Conservation (phyloP, 2,113 vertebrate species). For the Xyrauchen texanus region DNA sequence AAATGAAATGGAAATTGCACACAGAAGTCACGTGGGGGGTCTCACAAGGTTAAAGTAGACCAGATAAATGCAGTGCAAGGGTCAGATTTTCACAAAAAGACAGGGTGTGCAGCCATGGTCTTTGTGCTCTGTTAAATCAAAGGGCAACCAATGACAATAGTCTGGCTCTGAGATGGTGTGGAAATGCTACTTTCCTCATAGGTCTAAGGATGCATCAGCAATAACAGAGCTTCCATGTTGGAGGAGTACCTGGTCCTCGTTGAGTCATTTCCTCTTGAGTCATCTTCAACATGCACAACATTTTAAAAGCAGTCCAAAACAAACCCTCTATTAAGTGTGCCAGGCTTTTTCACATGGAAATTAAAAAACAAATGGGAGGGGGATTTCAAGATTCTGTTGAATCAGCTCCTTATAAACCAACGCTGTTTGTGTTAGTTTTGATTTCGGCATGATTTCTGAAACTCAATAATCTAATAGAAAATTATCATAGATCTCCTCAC, state of each 20-base stretch:
- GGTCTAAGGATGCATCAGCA: not conserved
- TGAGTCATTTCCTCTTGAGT: too few relatives aligned
- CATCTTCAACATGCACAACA: not conserved
- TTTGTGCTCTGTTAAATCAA: conserved; percentile 23
- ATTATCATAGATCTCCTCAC: too few relatives aligned
- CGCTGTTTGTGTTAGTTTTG: not conserved
- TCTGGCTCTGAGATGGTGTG: not conserved
- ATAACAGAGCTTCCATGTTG: not conserved
- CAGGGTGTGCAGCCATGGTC: not conserved
- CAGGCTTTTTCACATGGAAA: conserved; percentile 54
- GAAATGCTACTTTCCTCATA: not conserved
- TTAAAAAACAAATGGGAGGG: conserved; percentile 26
- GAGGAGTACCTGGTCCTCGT: not conserved
- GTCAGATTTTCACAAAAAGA: not conserved
- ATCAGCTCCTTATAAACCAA: conserved; percentile 25
- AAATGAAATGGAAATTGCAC: too few relatives aligned
- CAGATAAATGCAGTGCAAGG: too few relatives aligned
- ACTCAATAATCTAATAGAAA: not conserved
- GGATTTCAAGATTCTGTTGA: not conserved
- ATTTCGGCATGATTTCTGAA: not conserved
- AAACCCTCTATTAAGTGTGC: conserved; percentile 27
- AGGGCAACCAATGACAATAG: conserved; percentile 8
- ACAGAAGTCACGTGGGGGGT: too few relatives aligned
- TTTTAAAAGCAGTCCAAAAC: conserved; percentile 1
- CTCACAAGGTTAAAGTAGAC: not conserved